Conservation (phyloP, 2,797 vertebrate genomes). For the Melanotaenia parkinsoni region DNA sequence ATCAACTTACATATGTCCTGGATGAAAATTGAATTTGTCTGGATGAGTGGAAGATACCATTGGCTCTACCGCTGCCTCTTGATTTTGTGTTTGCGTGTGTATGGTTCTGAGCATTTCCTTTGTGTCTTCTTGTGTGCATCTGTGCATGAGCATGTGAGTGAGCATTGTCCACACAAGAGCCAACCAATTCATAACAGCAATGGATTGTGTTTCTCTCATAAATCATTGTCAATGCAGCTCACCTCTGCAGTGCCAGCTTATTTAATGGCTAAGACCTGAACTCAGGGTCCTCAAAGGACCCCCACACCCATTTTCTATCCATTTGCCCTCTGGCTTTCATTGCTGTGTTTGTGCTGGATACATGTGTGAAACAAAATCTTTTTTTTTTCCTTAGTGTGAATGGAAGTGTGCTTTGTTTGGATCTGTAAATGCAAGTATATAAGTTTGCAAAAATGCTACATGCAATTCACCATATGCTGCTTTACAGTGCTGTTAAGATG, state of each 20-base stretch:
- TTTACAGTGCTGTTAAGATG: slow-evolving; percentile 24
- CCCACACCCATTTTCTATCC: slow-evolving; percentile 54
- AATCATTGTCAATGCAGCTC: slow-evolving; percentile 82
- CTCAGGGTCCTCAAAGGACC: slow-evolving; percentile 71
- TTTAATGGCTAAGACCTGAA: slow-evolving; percentile 80
- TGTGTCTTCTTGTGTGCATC: slow-evolving; percentile 36
- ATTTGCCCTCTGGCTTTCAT: slow-evolving; percentile 71
- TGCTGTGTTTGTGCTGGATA: slow-evolving; percentile 44
- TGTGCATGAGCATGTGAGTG: slow-evolving; percentile 27
- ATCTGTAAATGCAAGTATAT: slow-evolving; percentile 1
- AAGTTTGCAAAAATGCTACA: neutral
- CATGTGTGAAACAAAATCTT: slow-evolving; percentile 27
- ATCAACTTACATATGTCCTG: slow-evolving; percentile 75
- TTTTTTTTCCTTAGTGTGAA: slow-evolving; percentile 1
- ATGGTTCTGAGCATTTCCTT: slow-evolving; percentile 20
- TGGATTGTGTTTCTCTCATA: slow-evolving; percentile 75
- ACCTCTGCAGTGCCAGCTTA: slow-evolving; percentile 78
- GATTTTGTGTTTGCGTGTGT: slow-evolving; percentile 46
- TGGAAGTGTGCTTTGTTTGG: neutral
- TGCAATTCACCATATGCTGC: slow-evolving; percentile 26
- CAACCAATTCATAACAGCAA: slow-evolving; percentile 73
- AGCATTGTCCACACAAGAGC: slow-evolving; percentile 59
- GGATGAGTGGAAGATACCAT: slow-evolving; percentile 69
- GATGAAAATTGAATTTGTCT: slow-evolving; percentile 74
- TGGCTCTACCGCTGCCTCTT: slow-evolving; percentile 58